Conservation (phyloP, 2,113 vertebrate genomes). For the Tor tambroides region DNA sequence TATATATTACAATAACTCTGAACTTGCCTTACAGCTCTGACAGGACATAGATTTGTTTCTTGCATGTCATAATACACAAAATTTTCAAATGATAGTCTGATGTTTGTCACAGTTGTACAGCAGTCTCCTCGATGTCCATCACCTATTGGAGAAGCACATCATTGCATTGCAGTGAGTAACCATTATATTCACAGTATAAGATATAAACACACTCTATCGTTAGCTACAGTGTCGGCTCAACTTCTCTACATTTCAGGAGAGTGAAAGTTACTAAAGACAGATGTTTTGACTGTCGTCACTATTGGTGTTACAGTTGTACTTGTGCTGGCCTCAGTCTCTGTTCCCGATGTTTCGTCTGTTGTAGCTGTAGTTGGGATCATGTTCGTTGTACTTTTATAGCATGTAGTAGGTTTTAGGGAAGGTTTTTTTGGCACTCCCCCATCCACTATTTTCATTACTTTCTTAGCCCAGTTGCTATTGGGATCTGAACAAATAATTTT, state of each 20-base stretch:
- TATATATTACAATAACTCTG: neutral
- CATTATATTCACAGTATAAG: neutral
- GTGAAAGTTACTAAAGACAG: conserved; percentile 28
- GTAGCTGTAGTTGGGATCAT: too few species aligned
- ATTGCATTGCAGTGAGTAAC: neutral
- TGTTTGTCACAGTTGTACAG: neutral
- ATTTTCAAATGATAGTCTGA: rapidly evolving
- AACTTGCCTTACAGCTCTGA: conserved; percentile 38
- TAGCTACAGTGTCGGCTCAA: neutral
- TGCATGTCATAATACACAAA: neutral
- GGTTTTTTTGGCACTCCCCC: too few species aligned
- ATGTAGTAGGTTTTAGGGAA: too few species aligned
- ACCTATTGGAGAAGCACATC: conserved; percentile 25
- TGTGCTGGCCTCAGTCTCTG: too few species aligned
- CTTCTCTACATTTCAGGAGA: neutral
- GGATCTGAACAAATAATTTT: conserved; percentile 53
- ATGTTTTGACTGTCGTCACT: too few species aligned
- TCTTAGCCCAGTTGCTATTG: neutral
- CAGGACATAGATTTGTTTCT: neutral
- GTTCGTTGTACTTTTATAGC: too few species aligned
- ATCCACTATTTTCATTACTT: too few species aligned
- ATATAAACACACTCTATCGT: neutral
- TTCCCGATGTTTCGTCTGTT: too few species aligned
- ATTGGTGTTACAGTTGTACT: too few species aligned
- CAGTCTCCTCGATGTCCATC: rapidly evolving